phyloP scores from a whole-genome alignment of 2,888 invertebrate species.

The Drosophila putrida region DNA sequence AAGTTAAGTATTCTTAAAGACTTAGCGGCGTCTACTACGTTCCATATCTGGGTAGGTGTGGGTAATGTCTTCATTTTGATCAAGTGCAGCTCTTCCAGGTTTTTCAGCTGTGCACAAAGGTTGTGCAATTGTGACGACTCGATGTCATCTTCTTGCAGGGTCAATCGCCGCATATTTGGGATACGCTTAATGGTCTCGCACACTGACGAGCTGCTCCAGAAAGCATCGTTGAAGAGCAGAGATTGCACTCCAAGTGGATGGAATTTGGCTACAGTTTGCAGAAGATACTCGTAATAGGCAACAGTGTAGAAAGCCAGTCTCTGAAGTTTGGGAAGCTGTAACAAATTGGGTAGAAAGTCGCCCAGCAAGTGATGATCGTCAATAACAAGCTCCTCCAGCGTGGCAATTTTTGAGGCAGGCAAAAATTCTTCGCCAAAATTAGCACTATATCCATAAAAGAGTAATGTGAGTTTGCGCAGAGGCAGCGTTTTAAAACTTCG shows the following conservation, averaged over 20 bases:
- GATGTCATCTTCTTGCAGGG: conserved; percentile 55
- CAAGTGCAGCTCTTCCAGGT: conserved; percentile 62
- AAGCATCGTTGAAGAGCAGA: conserved; percentile 50
- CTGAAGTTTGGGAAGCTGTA: conserved; percentile 39
- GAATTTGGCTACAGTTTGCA: conserved; percentile 28
- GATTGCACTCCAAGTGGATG: conserved; percentile 31
- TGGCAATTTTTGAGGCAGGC: conserved; percentile 32
- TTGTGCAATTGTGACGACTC: conserved; percentile 29
- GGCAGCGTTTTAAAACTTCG: conserved; percentile 32
- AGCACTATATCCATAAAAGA: conserved; percentile 40
- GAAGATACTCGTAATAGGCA: conserved; percentile 34
- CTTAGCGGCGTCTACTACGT: conserved; percentile 13
- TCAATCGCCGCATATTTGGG: conserved; percentile 43
- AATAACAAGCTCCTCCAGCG: conserved; percentile 56
- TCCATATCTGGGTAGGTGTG: conserved; percentile 45
- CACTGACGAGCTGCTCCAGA: conserved; percentile 39
- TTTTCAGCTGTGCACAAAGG: conserved; percentile 32
- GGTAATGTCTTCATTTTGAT: conserved; percentile 55
- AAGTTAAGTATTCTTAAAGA: conserved; percentile 40
- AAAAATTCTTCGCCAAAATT: conserved; percentile 19
- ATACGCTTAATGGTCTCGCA: conserved; percentile 17
- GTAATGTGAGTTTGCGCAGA: conserved; percentile 52
- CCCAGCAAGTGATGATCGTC: conserved; percentile 57
- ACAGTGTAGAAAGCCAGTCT: conserved; percentile 48
- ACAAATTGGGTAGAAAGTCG: conserved; percentile 32